These are phyloP conservation scores for Drosophila auraria DNA, from an alignment of 1,140 invertebrate species.

Conservation along the genomic window DNA sequence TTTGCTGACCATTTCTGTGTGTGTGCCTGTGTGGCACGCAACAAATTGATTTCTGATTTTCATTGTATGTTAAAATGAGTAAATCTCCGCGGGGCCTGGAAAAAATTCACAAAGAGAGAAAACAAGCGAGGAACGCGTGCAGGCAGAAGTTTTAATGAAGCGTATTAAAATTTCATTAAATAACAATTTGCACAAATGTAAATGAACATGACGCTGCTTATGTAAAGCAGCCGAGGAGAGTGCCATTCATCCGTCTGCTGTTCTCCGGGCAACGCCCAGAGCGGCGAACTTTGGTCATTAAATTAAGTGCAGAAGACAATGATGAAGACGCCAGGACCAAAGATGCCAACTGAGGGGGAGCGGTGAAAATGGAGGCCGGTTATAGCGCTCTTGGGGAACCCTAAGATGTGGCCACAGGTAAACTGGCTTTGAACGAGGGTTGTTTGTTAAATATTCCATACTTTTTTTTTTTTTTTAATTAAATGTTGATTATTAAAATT, in stretches of 20 bases:
- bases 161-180: slow-evolving; percentile 83
- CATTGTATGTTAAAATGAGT: slow-evolving; percentile 74
- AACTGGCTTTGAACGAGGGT: neutral
- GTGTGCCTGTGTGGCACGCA: slow-evolving; percentile 63
- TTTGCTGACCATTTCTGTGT: slow-evolving; percentile 55
- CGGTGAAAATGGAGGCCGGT: neutral
- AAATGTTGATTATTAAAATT: neutral
- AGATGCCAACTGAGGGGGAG: slow-evolving; percentile 6
- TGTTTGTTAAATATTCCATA: neutral
- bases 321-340: slow-evolving; percentile 3
- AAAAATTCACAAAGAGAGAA: slow-evolving; percentile 6
- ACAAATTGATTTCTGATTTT: slow-evolving; percentile 82
- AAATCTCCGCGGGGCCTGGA: slow-evolving; percentile 36
- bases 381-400: neutral
- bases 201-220: slow-evolving; percentile 77
- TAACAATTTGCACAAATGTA: slow-evolving; percentile 82
- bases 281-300: slow-evolving; percentile 80
- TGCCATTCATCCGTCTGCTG: slow-evolving; percentile 14
- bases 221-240: slow-evolving; percentile 53
- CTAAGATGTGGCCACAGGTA: slow-evolving; percentile 10
- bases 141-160: slow-evolving; percentile 77
- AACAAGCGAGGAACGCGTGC: slow-evolving; percentile 14
- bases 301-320: slow-evolving; percentile 58
- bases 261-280: slow-evolving; percentile 61
- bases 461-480: neutral